These are phyloP conservation scores for Agonopterix alstromeriana DNA, from an alignment of 2,888 invertebrate genomes.

Conservation along the genomic window DNA sequence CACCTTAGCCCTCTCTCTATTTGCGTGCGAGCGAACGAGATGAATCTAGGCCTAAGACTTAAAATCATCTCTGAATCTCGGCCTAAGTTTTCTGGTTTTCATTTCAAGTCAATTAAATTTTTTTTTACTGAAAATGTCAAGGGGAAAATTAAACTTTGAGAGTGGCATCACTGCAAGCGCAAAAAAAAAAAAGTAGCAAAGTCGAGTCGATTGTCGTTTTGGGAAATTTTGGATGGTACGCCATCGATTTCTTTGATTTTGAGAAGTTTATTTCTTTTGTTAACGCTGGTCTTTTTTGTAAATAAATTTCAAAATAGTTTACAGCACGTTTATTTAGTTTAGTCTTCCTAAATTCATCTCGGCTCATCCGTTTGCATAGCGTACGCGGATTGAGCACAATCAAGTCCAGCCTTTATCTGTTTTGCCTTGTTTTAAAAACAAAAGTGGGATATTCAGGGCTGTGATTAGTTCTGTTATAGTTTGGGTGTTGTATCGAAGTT, in stretches of 20 bases:
- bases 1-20: too few species aligned
- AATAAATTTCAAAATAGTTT: background rate
- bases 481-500: constrained; percentile 4
- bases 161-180: background rate
- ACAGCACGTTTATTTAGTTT: constrained; percentile 7
- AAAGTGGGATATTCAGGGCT: constrained; percentile 19
- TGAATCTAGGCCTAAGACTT: too few species aligned
- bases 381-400: background rate
- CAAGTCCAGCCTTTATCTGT: constrained; percentile 9
- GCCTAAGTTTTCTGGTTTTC: too few species aligned
- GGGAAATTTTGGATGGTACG: constrained; percentile 27
- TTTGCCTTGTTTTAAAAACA: constrained; percentile 14
- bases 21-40: too few species aligned
- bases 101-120: too few species aligned
- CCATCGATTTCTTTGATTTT: constrained; percentile 56
- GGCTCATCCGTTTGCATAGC: too few species aligned
- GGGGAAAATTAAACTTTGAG: too few species aligned
- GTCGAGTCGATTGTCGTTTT: constrained; percentile 28
- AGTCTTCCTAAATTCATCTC: background rate
- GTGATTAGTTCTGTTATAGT: constrained; percentile 16
- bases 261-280: constrained; percentile 42
- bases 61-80: too few species aligned
- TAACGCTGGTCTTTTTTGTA: constrained; percentile 13
- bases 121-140: too few species aligned
- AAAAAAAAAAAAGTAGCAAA: constrained; percentile 13